A percentile compares a stretch with the other conserved stretches of the same genome.
Conservation (phyloP, 1,140 invertebrate genomes). For the Ceratina calcarata region DNA sequence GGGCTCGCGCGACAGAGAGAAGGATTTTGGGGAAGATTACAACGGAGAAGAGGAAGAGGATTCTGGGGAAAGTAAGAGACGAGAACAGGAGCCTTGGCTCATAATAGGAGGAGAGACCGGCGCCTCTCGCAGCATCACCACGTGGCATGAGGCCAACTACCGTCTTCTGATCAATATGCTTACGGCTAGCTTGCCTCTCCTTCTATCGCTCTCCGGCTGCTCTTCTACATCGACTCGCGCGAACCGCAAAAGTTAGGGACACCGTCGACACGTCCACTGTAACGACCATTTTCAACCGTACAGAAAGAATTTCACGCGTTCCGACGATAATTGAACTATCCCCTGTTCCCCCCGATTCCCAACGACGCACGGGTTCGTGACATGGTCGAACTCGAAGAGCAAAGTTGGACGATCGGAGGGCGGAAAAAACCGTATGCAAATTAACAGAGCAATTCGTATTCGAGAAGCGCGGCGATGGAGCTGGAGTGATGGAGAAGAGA, state of each 20-base stretch:
- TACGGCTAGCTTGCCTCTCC: conserved; percentile 73
- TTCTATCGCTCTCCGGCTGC: conserved; percentile 44
- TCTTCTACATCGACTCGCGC: conserved; percentile 29
- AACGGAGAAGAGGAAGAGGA: conserved; percentile 50
- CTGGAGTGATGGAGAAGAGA: too few relatives aligned
- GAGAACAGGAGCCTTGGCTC: conserved; percentile 79
- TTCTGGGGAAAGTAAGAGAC: conserved; percentile 70
- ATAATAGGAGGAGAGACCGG: conserved; percentile 79
- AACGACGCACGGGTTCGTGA: not conserved
- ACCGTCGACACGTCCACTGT: conserved; percentile 8
- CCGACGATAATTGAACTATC: not conserved
- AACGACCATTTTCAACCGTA: not conserved
- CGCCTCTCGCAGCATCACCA: conserved; percentile 79
- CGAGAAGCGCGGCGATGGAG: not conserved
- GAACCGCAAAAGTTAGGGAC: conserved; percentile 39
- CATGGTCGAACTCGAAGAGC: not conserved
- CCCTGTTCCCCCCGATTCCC: not conserved
- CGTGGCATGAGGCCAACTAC: conserved; percentile 81
- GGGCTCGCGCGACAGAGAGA: not conserved
- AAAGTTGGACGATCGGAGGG: not conserved
- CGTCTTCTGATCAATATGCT: conserved; percentile 81
- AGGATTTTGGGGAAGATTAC: conserved; percentile 31
- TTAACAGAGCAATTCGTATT: too few relatives aligned
- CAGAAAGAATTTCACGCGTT: not conserved
- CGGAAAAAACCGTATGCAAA: too few relatives aligned